These are phyloP conservation scores for Rhodophaea formosa DNA, from an alignment of 2,888 invertebrate species.

Conservation along the genomic window DNA sequence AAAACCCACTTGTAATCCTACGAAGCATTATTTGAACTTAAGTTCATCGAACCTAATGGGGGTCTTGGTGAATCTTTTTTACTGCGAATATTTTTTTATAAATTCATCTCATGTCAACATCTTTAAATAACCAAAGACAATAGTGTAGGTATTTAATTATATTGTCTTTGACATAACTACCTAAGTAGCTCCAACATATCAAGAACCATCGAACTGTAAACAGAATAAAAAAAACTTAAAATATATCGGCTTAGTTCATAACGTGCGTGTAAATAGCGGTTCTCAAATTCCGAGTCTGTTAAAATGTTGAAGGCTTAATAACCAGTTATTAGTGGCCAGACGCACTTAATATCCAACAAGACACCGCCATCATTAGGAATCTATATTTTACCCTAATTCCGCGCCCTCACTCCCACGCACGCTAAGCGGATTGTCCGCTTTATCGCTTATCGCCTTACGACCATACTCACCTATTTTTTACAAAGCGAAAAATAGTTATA, in stretches of 20 bases:
- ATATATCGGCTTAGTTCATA: slow-evolving; percentile 9
- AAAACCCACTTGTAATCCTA: slow-evolving; percentile 10
- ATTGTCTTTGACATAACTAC: not conserved
- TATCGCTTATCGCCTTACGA: slow-evolving; percentile 72
- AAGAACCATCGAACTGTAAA: not conserved
- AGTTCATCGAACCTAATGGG: slow-evolving; percentile 3
- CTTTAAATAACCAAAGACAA: not conserved
- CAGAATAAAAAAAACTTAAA: not conserved
- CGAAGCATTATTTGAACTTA: slow-evolving; percentile 10
- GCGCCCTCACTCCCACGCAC: slow-evolving; percentile 55
- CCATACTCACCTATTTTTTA: slow-evolving; percentile 65
- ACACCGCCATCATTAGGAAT: slow-evolving; percentile 58
- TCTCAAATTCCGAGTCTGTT: slow-evolving; percentile 18
- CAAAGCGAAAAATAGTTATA: slow-evolving; percentile 65
- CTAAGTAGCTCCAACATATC: not conserved
- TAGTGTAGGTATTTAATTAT: too few relatives aligned
- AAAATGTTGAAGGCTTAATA: slow-evolving; percentile 20
- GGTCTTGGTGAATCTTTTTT: not conserved
- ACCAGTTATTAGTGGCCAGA: slow-evolving; percentile 26
- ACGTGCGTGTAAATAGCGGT: slow-evolving; percentile 14
- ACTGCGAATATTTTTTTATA: not conserved
- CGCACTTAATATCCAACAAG: slow-evolving; percentile 33
- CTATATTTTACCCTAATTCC: slow-evolving; percentile 74
- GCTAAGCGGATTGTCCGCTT: slow-evolving; percentile 77
- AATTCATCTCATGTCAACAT: not conserved